These are phyloP conservation scores for Ammodytes marinus DNA, from an alignment of 2,113 vertebrate species.

Conservation along the genomic window DNA sequence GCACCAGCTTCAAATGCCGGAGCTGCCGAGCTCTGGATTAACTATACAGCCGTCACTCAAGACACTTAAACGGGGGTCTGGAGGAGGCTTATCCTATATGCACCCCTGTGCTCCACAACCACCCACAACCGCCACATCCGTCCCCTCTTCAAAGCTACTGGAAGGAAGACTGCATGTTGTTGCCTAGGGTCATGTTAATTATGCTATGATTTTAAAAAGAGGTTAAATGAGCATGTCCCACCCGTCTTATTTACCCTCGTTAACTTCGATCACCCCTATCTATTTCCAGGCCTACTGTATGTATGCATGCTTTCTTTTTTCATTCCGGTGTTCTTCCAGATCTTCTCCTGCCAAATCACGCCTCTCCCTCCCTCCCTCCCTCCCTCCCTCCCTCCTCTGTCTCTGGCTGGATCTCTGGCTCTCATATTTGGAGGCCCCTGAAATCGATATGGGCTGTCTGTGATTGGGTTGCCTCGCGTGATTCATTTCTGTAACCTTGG, in stretches of 20 bases:
- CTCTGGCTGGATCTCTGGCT: constrained; percentile 71
- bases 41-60: constrained; percentile 69
- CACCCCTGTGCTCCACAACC: constrained; percentile 2
- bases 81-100: constrained; percentile 59
- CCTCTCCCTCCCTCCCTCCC: constrained; percentile 23
- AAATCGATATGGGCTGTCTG: constrained; percentile 82
- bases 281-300: constrained; percentile 42
- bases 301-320: constrained; percentile 57
- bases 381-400: constrained; percentile 18
- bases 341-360: constrained; percentile 68
- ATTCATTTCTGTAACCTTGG: constrained; percentile 87
- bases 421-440: constrained; percentile 75
- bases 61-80: constrained; percentile 67
- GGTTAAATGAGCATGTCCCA: constrained; percentile 60
- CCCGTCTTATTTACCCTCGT: constrained; percentile 4
- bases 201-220: constrained; percentile 62
- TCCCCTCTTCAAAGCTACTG: constrained; percentile 23
- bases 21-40: constrained; percentile 69
- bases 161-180: constrained; percentile 34
- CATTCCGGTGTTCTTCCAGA: constrained; percentile 74
- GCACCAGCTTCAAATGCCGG: constrained; percentile 69
- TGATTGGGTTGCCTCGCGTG: constrained; percentile 82
- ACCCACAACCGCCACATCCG: constrained; percentile 24
- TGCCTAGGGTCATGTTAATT: constrained; percentile 60
- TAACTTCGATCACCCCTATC: constrained; percentile 53